A percentile compares a stretch with the other conserved stretches of the same genome.
phyloP scores from a whole-genome alignment of 2,797 vertebrate genomes.

The Eutrigla gurnardus region DNA sequence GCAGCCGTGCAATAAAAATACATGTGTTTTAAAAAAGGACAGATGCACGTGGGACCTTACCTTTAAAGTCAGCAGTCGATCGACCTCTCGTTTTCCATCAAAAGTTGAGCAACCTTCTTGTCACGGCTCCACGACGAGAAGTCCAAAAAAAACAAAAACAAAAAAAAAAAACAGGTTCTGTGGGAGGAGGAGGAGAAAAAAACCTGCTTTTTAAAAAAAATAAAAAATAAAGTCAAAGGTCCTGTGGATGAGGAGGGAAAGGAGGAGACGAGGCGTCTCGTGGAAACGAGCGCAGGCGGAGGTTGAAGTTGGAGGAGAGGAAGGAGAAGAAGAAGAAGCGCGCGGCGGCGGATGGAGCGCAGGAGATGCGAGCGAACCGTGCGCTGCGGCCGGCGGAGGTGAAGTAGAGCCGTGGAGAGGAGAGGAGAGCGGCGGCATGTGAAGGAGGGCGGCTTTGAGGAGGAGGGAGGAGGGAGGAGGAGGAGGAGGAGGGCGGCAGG shows the following conservation, averaged over 20 bases:
- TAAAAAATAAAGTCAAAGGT: conserved; percentile 59
- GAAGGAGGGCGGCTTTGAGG: conserved; percentile 72
- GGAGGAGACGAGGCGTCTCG: conserved; percentile 33
- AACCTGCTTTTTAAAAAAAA: conserved; percentile 15
- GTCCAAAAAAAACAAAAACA: conserved; percentile 62
- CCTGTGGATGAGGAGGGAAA: conserved; percentile 46
- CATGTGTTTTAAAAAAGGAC: conserved; percentile 14
- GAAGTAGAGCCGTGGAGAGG: conserved; percentile 55
- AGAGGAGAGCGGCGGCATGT: conserved; percentile 74
- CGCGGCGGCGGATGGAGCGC: conserved; percentile 65
- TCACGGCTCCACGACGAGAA: conserved; percentile 71
- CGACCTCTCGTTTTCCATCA: conserved; percentile 86
- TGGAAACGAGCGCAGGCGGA: conserved; percentile 61
- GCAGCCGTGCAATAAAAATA: conserved; percentile 12
- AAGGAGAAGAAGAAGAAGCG: conserved; percentile 23
- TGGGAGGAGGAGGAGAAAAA: conserved; percentile 39
- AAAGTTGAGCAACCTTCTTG: conserved; percentile 81
- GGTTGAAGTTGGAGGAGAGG: conserved; percentile 49
- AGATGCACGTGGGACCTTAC: conserved; percentile 66
- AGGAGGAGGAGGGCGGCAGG: conserved; percentile 81
- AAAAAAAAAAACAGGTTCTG: conserved; percentile 52
- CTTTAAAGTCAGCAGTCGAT: conserved; percentile 84
- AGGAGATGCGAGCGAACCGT: conserved; percentile 61
- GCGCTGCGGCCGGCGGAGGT: conserved; percentile 70
- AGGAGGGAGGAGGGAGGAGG: conserved; percentile 56